Evolutionary conservation across 2,888 invertebrate genomes (phyloP), one percentile per base, ranked within the genome.

Genomic region (Macrophya alboannulata): DNA sequence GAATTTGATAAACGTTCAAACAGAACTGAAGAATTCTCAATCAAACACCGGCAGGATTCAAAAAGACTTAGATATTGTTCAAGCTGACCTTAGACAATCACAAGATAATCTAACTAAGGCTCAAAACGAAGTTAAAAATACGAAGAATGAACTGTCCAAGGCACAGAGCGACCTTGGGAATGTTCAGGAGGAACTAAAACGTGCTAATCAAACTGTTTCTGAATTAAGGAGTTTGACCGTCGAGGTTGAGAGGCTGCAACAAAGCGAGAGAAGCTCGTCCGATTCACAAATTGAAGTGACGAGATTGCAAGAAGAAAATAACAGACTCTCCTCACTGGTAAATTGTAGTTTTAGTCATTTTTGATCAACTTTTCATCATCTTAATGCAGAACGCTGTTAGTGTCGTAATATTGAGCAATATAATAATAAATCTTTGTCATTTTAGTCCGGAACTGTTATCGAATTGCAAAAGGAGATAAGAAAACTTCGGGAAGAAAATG

Each of bases 271-370:
- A 71, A 88, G 88, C 71, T 86, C 86, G 0, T 87, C 72, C 62
- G 91, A 91, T 0, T 85, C 87, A 48, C 90, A 92, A 40, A 86
- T 92, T 43, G 88, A 90, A 82, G 88, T 93, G 51, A 94, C 95
- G 31, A 94, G 94, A 88, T 89, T 95, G 21, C 94, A 94, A 85
- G 95, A 95, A 48, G 95, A 95, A 84, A 91, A 94, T 15, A 95
- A 95, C 77, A 94, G 94, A 90, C 94, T 95, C 86, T 94, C 94
- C 68, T 91, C 90, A 79, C 94, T 94, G 92, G 94, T 94, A 91
- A 86, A 81, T 81, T 77, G 10, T 12, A 51, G n/a, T n/a, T 17
- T 55, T 17, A 43, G 83, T 84, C 25, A 12, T 79, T 48, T 87
- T 86, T 40, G n/a, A 37, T 86, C 48, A 72, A 72, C 15, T 68